Evolutionary conservation across 64 coral and sea anemone genomes (phyloP), one percentile per base, ranked within the genome.

Genomic region (Cladopsammia gracilis): DNA sequence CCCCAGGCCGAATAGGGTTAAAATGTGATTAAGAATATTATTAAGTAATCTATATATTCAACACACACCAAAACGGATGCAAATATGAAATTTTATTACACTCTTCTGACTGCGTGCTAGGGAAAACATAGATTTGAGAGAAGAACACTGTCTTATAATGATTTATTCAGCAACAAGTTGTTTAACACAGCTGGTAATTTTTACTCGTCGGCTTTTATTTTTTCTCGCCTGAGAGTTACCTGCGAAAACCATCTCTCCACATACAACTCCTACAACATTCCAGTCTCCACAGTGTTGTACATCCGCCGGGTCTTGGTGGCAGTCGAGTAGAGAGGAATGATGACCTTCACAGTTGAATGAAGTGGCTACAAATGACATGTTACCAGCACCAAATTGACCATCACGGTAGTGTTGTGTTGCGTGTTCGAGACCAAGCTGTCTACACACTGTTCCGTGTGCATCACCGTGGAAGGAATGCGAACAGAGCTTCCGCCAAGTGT

Each of bases 401-500:
- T 66, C 9, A 10, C 19, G 5, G 19, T n/a, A 83, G 6, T 20
- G 6, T 14, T 11, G 0, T 19, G 60, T 18, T 10, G 59, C 23
- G 0, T 20, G 1, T 0, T n/a, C 12, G 1, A 16, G 58, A 82
- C 16, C 23, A 26, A 82, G 57, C 57, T 46, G 25, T 45, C 26
- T 24, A 11, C 78, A 82, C 25, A 62, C 78, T 46, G 58, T 62
- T 3, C 19, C 0, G 16, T 42, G 59, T 6, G 57, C 78, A 6
- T 46, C 24, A 3, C 9, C 3, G 45, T 18, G 5, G 14, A 82
- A 82, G 7, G 64, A 34, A 62, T 44, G 5, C 0, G 25, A 16
- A 20, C 78, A 82, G 18, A 82, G 11, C 19, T 1, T 45, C 78
- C 78, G 64, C 78, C 78, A 82, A 20, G 78, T 82, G 13, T 64